Percentiles rank a stretch among this genome's conserved stretches.
These are phyloP conservation scores for Lasioglossum baleicum DNA, from an alignment of 1,140 invertebrate genomes.

Conservation along the genomic window DNA sequence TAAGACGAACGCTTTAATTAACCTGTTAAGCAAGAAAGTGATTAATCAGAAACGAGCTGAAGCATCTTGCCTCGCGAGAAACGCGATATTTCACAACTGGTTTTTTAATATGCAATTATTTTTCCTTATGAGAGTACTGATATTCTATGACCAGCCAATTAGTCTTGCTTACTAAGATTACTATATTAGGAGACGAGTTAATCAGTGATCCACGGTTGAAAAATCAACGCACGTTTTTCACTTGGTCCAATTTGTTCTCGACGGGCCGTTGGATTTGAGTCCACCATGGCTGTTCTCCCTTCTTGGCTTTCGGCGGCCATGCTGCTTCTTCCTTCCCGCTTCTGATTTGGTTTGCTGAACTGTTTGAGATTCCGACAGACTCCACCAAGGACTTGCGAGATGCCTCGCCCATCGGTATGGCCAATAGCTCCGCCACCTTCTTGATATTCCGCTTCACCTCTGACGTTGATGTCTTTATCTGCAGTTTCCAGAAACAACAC, in stretches of 20 bases:
- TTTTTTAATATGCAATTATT: too few relatives aligned
- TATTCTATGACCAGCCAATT: too few relatives aligned
- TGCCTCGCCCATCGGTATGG: conserved; percentile 50
- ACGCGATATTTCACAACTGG: too few relatives aligned
- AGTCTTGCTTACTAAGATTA: too few relatives aligned
- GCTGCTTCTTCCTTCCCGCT: conserved; percentile 1
- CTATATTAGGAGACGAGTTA: too few relatives aligned
- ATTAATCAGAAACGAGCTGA: too few relatives aligned
- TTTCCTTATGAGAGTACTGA: too few relatives aligned
- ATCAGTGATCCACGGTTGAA: too few relatives aligned
- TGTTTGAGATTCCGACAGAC: conserved; percentile 45
- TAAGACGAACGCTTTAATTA: background rate
- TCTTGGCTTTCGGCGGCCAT: background rate
- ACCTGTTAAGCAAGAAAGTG: background rate
- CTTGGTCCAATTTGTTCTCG: background rate
- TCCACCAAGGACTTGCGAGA: conserved; percentile 39
- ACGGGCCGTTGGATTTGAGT: background rate
- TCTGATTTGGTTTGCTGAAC: conserved; percentile 22
- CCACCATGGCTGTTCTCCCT: background rate
- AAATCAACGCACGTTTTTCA: background rate
- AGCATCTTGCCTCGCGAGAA: too few relatives aligned
- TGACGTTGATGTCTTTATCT: conserved; percentile 67
- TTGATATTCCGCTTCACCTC: conserved; percentile 66
- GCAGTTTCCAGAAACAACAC: background rate
- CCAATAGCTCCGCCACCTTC: conserved; percentile 68